These are phyloP conservation scores for Lasioglossum figueresi DNA, from an alignment of 2,888 invertebrate species.

Conservation along the genomic window DNA sequence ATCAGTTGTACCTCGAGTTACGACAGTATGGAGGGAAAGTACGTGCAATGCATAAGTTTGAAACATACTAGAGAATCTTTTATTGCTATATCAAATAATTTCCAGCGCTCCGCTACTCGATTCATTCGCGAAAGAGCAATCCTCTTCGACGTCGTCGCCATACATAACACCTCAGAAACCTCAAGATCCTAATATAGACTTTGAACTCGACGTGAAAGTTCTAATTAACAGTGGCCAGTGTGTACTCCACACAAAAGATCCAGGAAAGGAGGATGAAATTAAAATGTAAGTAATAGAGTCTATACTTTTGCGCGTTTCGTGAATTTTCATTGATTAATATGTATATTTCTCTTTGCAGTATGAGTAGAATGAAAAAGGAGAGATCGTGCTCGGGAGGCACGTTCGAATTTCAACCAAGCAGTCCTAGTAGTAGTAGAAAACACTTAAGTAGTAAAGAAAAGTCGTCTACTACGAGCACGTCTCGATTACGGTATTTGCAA, in stretches of 20 bases:
- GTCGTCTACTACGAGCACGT: constrained; percentile 80
- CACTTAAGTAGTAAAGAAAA: constrained; percentile 82
- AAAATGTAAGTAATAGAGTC: constrained; percentile 85
- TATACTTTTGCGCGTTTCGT: neutral
- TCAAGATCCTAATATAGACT: constrained; percentile 96
- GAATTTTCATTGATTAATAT: neutral
- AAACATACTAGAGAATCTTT: neutral
- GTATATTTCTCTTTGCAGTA: constrained; percentile 72
- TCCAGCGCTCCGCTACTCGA: constrained; percentile 80
- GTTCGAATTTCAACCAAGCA: constrained; percentile 85
- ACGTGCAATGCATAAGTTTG: constrained; percentile 43
- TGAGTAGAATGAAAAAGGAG: constrained; percentile 89
- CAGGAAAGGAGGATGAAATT: constrained; percentile 88
- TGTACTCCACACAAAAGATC: constrained; percentile 96
- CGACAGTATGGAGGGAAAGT: constrained; percentile 82
- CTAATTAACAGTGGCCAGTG: constrained; percentile 98
- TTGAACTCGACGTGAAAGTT: constrained; percentile 98
- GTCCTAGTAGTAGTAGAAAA: constrained; percentile 85
- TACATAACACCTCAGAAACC: constrained; percentile 85
- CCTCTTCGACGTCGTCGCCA: constrained; percentile 81
- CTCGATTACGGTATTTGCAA: constrained; percentile 82
- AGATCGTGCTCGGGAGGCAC: constrained; percentile 88
- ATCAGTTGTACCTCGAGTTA: constrained; percentile 81
- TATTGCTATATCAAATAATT: constrained; percentile 4
- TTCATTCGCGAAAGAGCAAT: constrained; percentile 80